A percentile compares a stretch with the other conserved stretches of the same genome.
Conservation (phyloP, 2,113 vertebrate species). For the Eurypyga helias region DNA sequence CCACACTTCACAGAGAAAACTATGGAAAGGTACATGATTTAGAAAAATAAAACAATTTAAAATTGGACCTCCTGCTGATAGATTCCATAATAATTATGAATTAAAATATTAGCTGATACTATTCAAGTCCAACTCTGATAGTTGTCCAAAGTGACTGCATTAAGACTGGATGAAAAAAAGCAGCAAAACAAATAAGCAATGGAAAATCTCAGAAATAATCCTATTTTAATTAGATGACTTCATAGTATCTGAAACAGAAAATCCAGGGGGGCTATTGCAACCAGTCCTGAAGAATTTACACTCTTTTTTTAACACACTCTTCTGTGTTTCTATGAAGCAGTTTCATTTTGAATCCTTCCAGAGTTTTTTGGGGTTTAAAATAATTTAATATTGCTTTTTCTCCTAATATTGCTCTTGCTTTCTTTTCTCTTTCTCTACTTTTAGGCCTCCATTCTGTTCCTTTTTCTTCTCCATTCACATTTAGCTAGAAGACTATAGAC, state of each 20-base stretch:
- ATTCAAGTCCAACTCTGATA: not conserved
- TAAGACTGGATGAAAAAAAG: not conserved
- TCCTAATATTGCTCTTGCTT: not conserved
- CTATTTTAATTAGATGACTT: constrained; percentile 37
- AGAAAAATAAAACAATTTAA: not conserved
- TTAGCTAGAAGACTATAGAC: not conserved
- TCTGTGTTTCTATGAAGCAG: constrained; percentile 1
- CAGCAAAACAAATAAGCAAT: not conserved
- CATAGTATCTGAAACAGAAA: constrained; percentile 47
- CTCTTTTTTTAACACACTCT: not conserved
- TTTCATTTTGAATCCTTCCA: constrained; percentile 10
- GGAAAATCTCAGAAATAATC: constrained; percentile 37
- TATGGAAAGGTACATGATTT: not conserved
- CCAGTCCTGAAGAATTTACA: not conserved
- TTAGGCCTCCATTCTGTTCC: not conserved
- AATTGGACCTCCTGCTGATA: not conserved
- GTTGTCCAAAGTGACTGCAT: not conserved
- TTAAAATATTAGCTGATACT: constrained; percentile 23
- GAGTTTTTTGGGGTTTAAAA: not conserved
- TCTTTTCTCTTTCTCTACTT: not conserved
- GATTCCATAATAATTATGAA: not conserved
- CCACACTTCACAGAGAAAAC: not conserved
- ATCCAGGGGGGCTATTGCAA: not conserved
- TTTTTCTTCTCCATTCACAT: not conserved
- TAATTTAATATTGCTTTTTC: not conserved